A percentile compares a stretch with the other conserved stretches of the same genome.
phyloP scores from a whole-genome alignment of 2,888 invertebrate genomes.

The Resseliella maxima region DNA sequence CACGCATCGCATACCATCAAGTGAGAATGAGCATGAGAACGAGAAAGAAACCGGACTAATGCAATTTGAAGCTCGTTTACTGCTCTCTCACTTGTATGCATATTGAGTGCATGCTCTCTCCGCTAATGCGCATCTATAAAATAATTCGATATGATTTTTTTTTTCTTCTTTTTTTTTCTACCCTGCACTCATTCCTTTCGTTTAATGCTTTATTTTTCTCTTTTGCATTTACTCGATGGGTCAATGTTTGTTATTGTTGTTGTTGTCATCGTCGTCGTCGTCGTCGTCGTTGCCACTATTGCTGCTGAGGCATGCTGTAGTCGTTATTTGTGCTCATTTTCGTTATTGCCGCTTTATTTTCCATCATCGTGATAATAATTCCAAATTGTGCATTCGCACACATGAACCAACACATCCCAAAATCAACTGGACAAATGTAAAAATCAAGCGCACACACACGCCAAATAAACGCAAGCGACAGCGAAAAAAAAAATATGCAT shows the following conservation, averaged over 20 bases:
- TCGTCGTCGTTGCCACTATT: background rate
- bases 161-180: background rate
- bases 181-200: background rate
- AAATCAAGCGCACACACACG: conserved; percentile 29
- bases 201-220: background rate
- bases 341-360: conserved; percentile 51
- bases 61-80: conserved; percentile 45
- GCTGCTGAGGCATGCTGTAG: conserved; percentile 23
- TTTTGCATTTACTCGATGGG: background rate
- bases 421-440: conserved; percentile 53
- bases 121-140: conserved; percentile 53
- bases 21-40: no score
- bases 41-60: conserved; percentile 51
- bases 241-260: background rate
- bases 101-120: conserved; percentile 24
- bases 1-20: no score
- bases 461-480: background rate
- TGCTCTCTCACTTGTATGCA: background rate
- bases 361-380: conserved; percentile 53
- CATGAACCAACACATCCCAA: conserved; percentile 51
- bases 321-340: conserved; percentile 53
- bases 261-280: background rate
- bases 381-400: conserved; percentile 48
- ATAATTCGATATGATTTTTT: conserved; percentile 44
- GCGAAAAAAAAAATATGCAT: background rate